Evolutionary conservation across 2,888 invertebrate species (phyloP), one percentile per base, ranked within the genome.

Genomic region (Cheilosia scutellata): DNA sequence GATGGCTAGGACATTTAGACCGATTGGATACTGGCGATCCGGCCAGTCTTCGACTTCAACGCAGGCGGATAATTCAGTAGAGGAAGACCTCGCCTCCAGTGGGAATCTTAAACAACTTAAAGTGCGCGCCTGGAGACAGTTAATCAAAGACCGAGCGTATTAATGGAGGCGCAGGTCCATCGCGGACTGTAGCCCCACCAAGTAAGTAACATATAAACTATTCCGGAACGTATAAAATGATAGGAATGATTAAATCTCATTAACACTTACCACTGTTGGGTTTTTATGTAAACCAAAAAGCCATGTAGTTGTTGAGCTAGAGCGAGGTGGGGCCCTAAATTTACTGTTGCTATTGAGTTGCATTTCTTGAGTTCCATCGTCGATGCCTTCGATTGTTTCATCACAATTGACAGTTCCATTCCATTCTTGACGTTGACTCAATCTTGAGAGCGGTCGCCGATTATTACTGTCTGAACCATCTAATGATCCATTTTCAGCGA

Each of bases 231-330:
- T 20, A 20, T 20, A 20, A 27, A 53, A 55, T 51, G 5, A 31
- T 9, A 27, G 27, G 16, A 4, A 20, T 1, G 2, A 40, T 40
- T 9, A 4, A 40, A 40, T 40, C 7, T 40, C 40, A 40, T 13
- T 9, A 16, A 47, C 11, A 84, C 88, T 87, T 87, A 89, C 90
- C 42, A 92, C 92, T 20, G 91, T 92, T 25, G 92, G 92, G 89
- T 92, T 92, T 87, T 90, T 92, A 87, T 92, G 92, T 0, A 89
- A 88, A 1, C 92, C 92, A 88, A 92, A 92, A 11, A 92, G 89
- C 92, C 92, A 92, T 13, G 90, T 89, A 20, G 89, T 89, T 58
- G 89, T 90, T n/a, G 88, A 88, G 49, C 77, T 88, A 63, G 88
- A 86, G 9, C 82, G 79, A 44, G 63, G 74, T 87, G 55, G 86